Base-by-base conservation (phyloP, 2,113 vertebrate genomes). In the Marmota flaviventris region DNA sequence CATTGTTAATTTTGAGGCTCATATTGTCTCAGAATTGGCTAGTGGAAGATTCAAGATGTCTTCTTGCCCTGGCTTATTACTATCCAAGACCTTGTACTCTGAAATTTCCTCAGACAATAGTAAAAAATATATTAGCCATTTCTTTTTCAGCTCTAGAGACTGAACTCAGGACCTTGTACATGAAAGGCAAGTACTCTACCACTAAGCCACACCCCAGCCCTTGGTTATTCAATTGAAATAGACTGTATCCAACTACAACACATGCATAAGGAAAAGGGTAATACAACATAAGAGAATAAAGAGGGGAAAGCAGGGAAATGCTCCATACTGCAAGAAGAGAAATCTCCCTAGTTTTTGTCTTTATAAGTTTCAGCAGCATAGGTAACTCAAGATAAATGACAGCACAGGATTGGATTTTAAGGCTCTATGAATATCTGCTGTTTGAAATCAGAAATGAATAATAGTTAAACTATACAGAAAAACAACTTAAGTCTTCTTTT, bases 401-500 rank as follows among this genome's bases (percentile, higher is more conserved):
- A 79, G 17, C 45, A 65, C 69, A 83, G 56, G 45, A 24, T 65
- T 70, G 29, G 72, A 56, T 91, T 88, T 79, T 78, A 84, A 91
- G 25, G 20, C 25, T 84, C 70, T 75, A 65, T 27, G 88, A 79
- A 87, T 91, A 87, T 48, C 32, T 78, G 6, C n/a, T 37, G 25
- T 91, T 94, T 92, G 5, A 92, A 97, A 89, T 73, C 4, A 89
- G 67, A 22, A n/a, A 84, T 86, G 65, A 85, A 91, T 37, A 72
- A 53, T 5, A 51, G 85, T 96, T 58, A 73, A 87, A 84, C 34
- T 93, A 88, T 51, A 79, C 27, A 77, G 92, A 53, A 25, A 93
- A 95, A 93, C 45, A 96, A 73, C 56, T 91, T 87, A 61, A 77
- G 70, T 22, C 69, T 78, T 94, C 20, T 83, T 77, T 85, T 86